Base-by-base conservation (phyloP, 2,888 invertebrate genomes). In the Conops quadrifasciatus region DNA sequence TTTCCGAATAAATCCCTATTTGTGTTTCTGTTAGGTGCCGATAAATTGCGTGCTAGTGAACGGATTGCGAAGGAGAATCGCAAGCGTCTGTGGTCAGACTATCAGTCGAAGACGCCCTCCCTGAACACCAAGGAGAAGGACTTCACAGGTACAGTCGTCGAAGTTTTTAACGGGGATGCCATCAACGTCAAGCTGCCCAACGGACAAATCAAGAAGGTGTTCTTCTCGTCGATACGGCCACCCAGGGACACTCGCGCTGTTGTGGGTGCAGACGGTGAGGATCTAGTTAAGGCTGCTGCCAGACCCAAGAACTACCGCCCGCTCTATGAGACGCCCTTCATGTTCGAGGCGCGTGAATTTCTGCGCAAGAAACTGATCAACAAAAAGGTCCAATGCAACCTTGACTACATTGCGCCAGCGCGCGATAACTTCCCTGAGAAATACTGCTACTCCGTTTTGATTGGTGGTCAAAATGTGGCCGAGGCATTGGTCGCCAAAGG, bases 271-370 rank as follows among this genome's bases (percentile, higher is more conserved):
- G 93, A 93, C 72, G 90, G 89, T 19, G 93, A 93, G 74, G 90
- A 89, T 58, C 79, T 83, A 47, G 78, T 80, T 0, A 93, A 92
- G 80, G 81, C 88, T n/a, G 87, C 89, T 0, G 89, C 90, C 16
- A 89, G 91, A 74, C 89, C 91, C 2, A 93, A 93, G 85, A 91
- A 91, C 74, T 94, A 91, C 84, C 92, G 96, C 79, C 96, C 98
- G 0, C 89, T 99, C 0, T 99, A 98, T 84, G 99, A 99, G 84
- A 94, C 98, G 81, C 99, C 99, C 1, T 97, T 94, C 91, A 95
- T 99, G 96, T 98, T 94, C 84, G 99, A 99, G 86, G 97, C 98
- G 0, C 91, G 99, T 67, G 99, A 99, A 87, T 98, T 94, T 84
- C 88, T 99, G 49, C 90, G 99, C 58, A 98, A 97, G 84, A 96